Evolutionary conservation across 2,113 vertebrate species (phyloP), one percentile per base, ranked within the genome.

Genomic region (Cervus canadensis): DNA sequence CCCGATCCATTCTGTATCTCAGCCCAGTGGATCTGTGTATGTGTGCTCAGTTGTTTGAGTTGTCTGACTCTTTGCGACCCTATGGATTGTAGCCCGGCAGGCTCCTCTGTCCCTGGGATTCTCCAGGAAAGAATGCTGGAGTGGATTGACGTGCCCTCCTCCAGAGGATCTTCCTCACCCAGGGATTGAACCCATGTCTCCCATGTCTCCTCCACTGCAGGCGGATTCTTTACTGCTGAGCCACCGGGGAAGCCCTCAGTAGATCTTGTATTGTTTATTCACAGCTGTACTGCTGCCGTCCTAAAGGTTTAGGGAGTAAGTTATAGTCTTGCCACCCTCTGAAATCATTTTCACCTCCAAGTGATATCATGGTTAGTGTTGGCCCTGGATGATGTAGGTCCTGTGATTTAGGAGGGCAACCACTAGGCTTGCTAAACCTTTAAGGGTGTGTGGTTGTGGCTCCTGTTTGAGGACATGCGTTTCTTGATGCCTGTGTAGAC

Each of bases 321-420:
- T 79, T n/a, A 4, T 3, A 16, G 2, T 43, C 40, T 26, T 23
- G 11, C 0, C 2, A 3, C 84, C 54, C 3, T 33, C 26, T n/a
- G 25, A 45, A 62, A 19, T 89, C 40, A 26, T 7, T 54, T 48
- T 83, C 30, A 17, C 8, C 57, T 59, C 23, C 2, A 9, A 5
- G 21, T 26, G 67, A 74, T 48, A 25, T 25, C 14, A 0, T 0
- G 30, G 50, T 48, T 19, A 5, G 3, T 9, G 45, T 15, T 26
- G 17, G 10, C 17, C 11, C n/a, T 26, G 21, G 0, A 0, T 23
- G n/a, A 23, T 2, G 26, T 26, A 30, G 10, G 21, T 14, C 0
- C 14, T 33, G 7, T 36, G n/a, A 26, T 79, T 23, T 9, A 4
- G 1, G n/a, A 12, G 7, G 54, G 12, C 14, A 33, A 25, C 43